A percentile compares a stretch with the other conserved stretches of the same genome.
phyloP scores from a whole-genome alignment of 2,888 invertebrate genomes.

The Lycaena phlaeas region DNA sequence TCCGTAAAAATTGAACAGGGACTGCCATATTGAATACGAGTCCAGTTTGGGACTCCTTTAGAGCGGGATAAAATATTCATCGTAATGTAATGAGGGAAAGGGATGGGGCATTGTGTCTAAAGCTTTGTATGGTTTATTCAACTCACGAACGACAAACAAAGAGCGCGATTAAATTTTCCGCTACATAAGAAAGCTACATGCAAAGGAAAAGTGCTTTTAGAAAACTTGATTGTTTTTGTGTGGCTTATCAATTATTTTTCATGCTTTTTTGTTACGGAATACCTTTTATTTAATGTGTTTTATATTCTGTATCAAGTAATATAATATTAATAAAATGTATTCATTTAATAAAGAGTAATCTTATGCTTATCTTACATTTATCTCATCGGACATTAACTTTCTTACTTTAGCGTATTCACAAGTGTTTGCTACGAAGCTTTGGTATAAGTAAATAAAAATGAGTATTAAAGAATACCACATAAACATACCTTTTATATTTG shows the following conservation, averaged over 20 bases:
- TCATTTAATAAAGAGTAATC: too few species aligned
- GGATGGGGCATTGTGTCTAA: constrained; percentile 25
- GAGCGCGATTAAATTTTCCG: constrained; percentile 62
- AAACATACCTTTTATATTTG: too few species aligned
- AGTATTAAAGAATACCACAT: too few species aligned
- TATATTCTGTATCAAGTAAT: too few species aligned
- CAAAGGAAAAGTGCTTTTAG: constrained; percentile 36
- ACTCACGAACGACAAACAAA: constrained; percentile 54
- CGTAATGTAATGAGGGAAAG: constrained; percentile 26
- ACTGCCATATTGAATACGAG: constrained; percentile 35
- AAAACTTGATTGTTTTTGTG: constrained; percentile 24
- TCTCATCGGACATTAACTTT: too few species aligned
- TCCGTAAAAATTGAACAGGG: constrained; percentile 38
- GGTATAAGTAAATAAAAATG: too few species aligned
- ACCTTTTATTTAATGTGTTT: too few species aligned
- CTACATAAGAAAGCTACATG: constrained; percentile 53
- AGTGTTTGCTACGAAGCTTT: too few species aligned
- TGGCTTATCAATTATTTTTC: constrained; percentile 12
- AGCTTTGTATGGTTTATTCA: constrained; percentile 52
- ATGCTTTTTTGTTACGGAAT: neutral
- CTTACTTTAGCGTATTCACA: too few species aligned
- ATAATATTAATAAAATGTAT: too few species aligned
- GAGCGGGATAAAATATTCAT: constrained; percentile 31
- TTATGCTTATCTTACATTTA: too few species aligned
- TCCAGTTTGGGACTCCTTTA: constrained; percentile 32